Percentiles rank a stretch among this genome's conserved stretches.
phyloP scores from a whole-genome alignment of 2,113 vertebrate genomes.

The Cochlearius cochlearius region DNA sequence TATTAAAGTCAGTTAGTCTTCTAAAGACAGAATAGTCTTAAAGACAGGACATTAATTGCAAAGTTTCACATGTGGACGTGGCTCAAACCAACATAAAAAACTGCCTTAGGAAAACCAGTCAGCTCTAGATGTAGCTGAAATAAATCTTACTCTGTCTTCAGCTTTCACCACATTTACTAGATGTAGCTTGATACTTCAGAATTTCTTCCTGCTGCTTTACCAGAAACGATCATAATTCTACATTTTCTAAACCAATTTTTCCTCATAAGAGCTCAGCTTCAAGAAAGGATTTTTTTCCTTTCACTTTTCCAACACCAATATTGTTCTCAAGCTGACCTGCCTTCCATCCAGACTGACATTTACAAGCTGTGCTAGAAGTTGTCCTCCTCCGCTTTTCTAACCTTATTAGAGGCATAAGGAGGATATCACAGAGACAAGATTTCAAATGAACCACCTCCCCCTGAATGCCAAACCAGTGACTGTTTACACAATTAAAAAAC shows the following conservation, averaged over 20 bases:
- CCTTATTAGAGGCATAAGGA: slow-evolving; percentile 57
- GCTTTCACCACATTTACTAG: background rate
- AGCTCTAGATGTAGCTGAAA: background rate
- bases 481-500: slow-evolving; percentile 42
- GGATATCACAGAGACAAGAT: slow-evolving; percentile 51
- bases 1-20: background rate
- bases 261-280: background rate
- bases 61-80: background rate
- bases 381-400: slow-evolving; percentile 49
- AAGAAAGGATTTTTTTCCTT: background rate
- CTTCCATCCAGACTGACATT: slow-evolving; percentile 63
- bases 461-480: slow-evolving; percentile 50
- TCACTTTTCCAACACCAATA: slow-evolving; percentile 25
- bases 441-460: slow-evolving; percentile 53
- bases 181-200: background rate
- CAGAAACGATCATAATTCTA: background rate
- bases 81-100: background rate
- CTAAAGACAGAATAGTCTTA: background rate
- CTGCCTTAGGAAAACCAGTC: background rate
- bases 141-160: background rate
- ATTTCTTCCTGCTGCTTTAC: background rate
- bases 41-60: background rate
- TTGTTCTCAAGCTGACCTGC: slow-evolving; percentile 14
- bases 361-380: slow-evolving; percentile 60
- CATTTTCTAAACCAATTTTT: background rate